Evolutionary conservation across 1,140 invertebrate species (phyloP).

Genomic region (Mactra quadrangularis): DNA sequence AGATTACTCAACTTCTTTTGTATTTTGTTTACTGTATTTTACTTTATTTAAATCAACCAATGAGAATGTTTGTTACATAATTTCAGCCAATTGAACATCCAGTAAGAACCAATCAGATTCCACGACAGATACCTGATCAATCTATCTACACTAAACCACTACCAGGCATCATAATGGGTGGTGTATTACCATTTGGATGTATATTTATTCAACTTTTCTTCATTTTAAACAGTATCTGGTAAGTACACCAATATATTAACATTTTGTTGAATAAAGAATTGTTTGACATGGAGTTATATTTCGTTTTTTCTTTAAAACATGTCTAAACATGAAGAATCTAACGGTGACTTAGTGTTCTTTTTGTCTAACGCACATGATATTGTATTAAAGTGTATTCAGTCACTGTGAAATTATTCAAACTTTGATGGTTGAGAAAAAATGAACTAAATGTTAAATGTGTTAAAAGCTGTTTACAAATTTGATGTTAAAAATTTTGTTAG

Average conservation of each 20-base stretch:
- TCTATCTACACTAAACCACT: slow-evolving; percentile 97
- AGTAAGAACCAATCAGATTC: slow-evolving; percentile 99
- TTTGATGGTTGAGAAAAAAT: too few species aligned
- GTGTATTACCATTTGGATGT: slow-evolving; percentile 98
- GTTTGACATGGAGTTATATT: too few species aligned
- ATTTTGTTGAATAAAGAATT: too few species aligned
- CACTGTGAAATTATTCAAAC: too few species aligned
- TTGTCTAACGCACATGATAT: too few species aligned
- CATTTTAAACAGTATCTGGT: slow-evolving; percentile 99
- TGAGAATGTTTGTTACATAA: not conserved
- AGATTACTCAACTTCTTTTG: not conserved
- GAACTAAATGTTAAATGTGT: too few species aligned
- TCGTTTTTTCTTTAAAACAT: too few species aligned
- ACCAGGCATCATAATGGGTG: slow-evolving; percentile 95
- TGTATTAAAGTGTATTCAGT: too few species aligned
- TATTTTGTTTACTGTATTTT: not conserved
- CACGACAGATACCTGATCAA: slow-evolving; percentile 98
- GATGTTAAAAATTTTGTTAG: too few species aligned
- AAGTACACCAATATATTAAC: slow-evolving; percentile 65
- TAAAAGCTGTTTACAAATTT: too few species aligned
- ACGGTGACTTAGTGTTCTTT: too few species aligned
- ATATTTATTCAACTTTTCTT: slow-evolving; percentile 99
- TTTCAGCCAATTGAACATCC: slow-evolving; percentile 95
- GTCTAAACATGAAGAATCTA: too few species aligned
- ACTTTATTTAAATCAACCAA: not conserved